Evolutionary conservation across 2,888 invertebrate genomes (phyloP), one percentile per base, ranked within the genome.

Genomic region (Macrosoma leucophasiata): DNA sequence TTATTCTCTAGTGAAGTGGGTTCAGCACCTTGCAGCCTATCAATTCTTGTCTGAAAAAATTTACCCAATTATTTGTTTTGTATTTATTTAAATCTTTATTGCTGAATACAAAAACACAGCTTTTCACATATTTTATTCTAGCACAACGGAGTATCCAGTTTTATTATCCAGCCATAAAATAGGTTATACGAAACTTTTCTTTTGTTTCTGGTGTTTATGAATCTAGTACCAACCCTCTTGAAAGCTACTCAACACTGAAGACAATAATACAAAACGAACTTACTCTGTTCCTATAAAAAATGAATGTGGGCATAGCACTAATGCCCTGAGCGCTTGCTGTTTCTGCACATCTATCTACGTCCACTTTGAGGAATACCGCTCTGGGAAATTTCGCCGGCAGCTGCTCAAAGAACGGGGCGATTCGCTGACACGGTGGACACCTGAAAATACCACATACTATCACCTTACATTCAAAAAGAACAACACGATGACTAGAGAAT

Each of bases 251-350:
- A n/a, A n/a, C n/a, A n/a, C n/a, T n/a, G n/a, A n/a, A n/a, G n/a
- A n/a, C n/a, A n/a, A n/a, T n/a, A n/a, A n/a, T n/a, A n/a, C n/a
- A n/a, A n/a, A n/a, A n/a, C n/a, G n/a, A n/a, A 36, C 33, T 46
- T 69, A 91, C 90, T 65, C 90, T 87, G 68, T 94, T 97, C 51
- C 93, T 90, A 70, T 94, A 98, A 65, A 98, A 96, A 50, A 97
- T 90, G 64, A 99, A 99, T 1, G 99, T 99, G 13, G 99, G 99
- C 97, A 99, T 98, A 0, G 97, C 96, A 35, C 91, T 91, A 21
- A 99, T 94, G 33, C 95, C 95, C 64, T 98, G 94, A 8, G 88
- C 85, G 13, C 91, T 88, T 2, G 98, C 96, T 6, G 94, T 94
- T 52, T 95, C 96, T 51, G 91, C 91, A 57, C 95, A 97, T 72